Base-by-base conservation (phyloP, 2,888 invertebrate genomes). In the Hemicrepidius hirtus region DNA sequence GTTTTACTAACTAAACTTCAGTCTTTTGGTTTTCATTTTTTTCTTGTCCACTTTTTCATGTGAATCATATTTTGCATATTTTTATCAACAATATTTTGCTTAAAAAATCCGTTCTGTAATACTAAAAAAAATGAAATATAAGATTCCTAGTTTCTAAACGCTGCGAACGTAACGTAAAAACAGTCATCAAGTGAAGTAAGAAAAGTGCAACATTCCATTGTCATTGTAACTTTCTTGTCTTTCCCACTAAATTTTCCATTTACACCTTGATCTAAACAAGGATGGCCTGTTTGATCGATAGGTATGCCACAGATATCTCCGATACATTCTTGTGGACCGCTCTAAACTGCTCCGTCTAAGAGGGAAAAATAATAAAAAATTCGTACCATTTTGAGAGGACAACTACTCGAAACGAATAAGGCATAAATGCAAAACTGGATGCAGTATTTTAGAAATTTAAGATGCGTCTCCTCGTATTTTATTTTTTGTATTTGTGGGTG, bases 401-500 rank as follows among this genome's bases (percentile, higher is more conserved):
- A 37, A 37, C 41, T n/a, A n/a, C n/a, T n/a, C n/a, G n/a, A n/a
- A 55, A 46, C 53, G 53, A 62, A 57, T 24, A 28, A 18, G 21
- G 35, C 18, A 37, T 35, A 40, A 35, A 60, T 63, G 70, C 62
- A 57, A 66, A 73, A 62, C 70, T 57, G 68, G 55, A 63, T 63
- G 72, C 73, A 64, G 68, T 73, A 73, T 68, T 73, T 73, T 60
- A 73, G 73, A 69, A 73, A 73, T 70, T 66, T 69, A 73, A 74
- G 71, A 71, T 57, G 67, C 50, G 41, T 35, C 53, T 49, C 41
- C 49, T 59, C 53, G 35, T 50, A 59, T 66, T 53, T 41, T 62
- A 40, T 55, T 63, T 73, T 69, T 65, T 69, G 53, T 53, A 72
- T 68, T 69, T 60, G 60, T 63, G 71, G 68, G 71, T 71, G 74